Evolutionary conservation across 2,797 vertebrate species (phyloP).

Genomic region (Pipistrellus nathusii): DNA sequence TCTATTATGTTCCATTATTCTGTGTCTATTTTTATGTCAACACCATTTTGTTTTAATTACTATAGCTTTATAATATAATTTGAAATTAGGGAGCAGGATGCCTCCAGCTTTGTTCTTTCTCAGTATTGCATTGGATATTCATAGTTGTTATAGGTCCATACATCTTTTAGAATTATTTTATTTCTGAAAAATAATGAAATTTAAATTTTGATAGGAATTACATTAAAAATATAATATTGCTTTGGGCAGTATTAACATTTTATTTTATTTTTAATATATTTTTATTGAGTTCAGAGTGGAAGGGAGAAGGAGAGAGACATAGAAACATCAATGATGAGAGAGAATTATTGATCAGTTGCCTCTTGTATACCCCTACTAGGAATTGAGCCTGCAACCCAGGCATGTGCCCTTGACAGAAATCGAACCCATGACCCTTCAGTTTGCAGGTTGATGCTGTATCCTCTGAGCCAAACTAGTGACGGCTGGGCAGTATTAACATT

Average conservation of each 20-base stretch:
- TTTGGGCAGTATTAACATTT: background rate
- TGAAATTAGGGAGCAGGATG: background rate
- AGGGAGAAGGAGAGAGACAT: background rate
- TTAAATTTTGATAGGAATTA: background rate
- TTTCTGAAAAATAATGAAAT: background rate
- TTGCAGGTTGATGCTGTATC: background rate
- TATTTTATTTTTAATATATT: background rate
- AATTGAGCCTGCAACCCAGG: background rate
- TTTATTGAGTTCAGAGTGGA: background rate
- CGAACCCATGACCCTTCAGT: rapidly evolving
- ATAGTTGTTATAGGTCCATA: background rate
- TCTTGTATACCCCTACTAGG: too few species aligned
- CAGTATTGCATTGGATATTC: background rate
- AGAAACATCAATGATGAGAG: too few species aligned
- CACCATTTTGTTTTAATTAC: background rate
- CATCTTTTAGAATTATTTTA: background rate
- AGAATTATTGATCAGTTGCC: too few species aligned
- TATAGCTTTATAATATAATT: background rate
- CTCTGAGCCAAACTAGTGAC: background rate
- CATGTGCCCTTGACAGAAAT: background rate
- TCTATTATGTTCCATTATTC: background rate
- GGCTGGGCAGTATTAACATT: background rate
- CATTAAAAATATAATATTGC: background rate
- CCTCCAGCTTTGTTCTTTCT: background rate
- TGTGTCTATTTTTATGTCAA: background rate